These are phyloP conservation scores for Zonitis immaculata DNA, from an alignment of 2,888 invertebrate species.

Conservation along the genomic window DNA sequence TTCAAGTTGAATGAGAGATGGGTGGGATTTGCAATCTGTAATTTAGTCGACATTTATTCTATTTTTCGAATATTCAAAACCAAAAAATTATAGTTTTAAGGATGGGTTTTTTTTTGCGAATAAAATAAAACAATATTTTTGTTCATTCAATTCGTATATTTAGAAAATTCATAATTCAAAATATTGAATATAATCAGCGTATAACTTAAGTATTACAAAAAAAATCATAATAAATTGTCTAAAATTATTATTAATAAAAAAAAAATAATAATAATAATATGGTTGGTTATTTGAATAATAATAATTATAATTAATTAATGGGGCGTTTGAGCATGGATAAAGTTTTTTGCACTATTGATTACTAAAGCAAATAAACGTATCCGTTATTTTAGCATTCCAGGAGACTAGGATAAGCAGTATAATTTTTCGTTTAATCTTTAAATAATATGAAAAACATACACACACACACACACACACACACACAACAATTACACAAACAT, in stretches of 20 bases:
- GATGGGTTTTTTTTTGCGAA: too few species aligned
- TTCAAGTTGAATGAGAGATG: not conserved
- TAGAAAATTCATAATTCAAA: conserved; percentile 17
- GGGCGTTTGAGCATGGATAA: conserved; percentile 17
- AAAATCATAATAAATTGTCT: conserved; percentile 24
- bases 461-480: conserved; percentile 27
- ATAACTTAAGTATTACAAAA: conserved; percentile 7
- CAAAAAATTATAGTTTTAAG: too few species aligned
- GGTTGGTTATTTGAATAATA: conserved; percentile 27
- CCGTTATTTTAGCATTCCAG: conserved; percentile 32
- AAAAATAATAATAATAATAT: conserved; percentile 23
- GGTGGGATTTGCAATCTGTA: not conserved
- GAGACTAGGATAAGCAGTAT: conserved; percentile 46
- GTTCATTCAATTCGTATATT: conserved; percentile 17
- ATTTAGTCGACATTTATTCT: too few species aligned
- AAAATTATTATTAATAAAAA: conserved; percentile 27
- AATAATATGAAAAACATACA: conserved; percentile 17
- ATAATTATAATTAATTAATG: conserved; percentile 9
- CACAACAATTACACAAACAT: conserved; percentile 20
- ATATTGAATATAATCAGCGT: conserved; percentile 24
- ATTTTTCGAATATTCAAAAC: not conserved
- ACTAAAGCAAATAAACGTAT: conserved; percentile 26
- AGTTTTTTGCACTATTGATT: conserved; percentile 14
- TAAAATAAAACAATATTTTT: not conserved
- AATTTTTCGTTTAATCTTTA: not conserved